These are phyloP conservation scores for Drosophila prostipennis DNA, from an alignment of 2,888 invertebrate genomes.

Conservation along the genomic window DNA sequence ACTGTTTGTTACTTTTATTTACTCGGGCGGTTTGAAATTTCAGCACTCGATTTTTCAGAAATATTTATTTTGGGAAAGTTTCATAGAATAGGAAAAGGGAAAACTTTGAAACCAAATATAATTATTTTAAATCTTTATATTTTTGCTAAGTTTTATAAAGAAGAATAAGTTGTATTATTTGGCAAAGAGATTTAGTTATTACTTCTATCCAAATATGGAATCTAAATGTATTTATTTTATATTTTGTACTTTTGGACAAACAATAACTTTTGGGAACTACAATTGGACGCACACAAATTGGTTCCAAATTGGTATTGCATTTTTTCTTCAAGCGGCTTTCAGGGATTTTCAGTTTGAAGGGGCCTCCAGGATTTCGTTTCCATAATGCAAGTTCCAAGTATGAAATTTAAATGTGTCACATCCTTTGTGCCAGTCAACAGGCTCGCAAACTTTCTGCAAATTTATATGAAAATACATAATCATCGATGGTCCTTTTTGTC, in stretches of 20 bases:
- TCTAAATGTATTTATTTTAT: too few relatives aligned
- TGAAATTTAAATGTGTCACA: constrained; percentile 32
- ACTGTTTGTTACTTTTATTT: constrained; percentile 26
- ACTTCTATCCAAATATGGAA: background rate
- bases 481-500: constrained; percentile 27
- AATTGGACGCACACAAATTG: background rate
- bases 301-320: background rate
- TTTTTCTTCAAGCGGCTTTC: background rate
- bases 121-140: too few relatives aligned
- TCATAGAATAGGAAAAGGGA: too few relatives aligned
- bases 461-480: constrained; percentile 28
- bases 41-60: background rate
- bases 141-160: too few relatives aligned
- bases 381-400: background rate
- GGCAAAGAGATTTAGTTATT: background rate
- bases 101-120: too few relatives aligned
- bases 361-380: constrained; percentile 5
- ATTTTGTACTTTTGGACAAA: too few relatives aligned
- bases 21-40: background rate
- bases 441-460: constrained; percentile 25
- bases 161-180: too few relatives aligned
- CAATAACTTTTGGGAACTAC: too few relatives aligned
- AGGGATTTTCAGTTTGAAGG: constrained; percentile 1
- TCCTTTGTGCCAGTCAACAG: constrained; percentile 18
- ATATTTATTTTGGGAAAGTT: too few relatives aligned